phyloP scores from a whole-genome alignment of 2,888 invertebrate species.

The Luffia ferchaultella region DNA sequence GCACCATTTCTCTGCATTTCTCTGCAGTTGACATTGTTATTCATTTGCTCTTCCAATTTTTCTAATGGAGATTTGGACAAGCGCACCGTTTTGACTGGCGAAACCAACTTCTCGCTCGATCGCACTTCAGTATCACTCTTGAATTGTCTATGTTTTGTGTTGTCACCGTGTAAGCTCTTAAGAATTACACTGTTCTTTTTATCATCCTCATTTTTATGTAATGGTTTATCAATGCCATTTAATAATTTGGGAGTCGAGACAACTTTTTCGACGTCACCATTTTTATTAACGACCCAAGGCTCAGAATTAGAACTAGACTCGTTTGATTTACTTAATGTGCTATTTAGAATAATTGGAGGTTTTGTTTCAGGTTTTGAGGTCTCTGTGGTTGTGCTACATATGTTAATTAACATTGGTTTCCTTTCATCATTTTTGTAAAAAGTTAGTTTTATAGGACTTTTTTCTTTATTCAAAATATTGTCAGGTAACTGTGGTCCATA shows the following conservation, averaged over 20 bases:
- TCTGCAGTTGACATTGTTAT: constrained; percentile 23
- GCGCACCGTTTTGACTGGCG: constrained; percentile 34
- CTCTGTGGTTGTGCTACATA: constrained; percentile 30
- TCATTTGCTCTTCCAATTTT: constrained; percentile 55
- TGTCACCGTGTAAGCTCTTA: constrained; percentile 37
- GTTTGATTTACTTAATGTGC: constrained; percentile 42
- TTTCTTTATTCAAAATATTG: constrained; percentile 45
- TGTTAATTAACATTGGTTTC: constrained; percentile 32
- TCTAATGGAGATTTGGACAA: constrained; percentile 46
- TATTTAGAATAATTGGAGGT: constrained; percentile 48
- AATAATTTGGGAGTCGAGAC: constrained; percentile 31
- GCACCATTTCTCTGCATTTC: constrained; percentile 33
- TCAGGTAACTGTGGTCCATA: constrained; percentile 55
- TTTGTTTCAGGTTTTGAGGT: constrained; percentile 35
- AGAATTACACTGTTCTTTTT: constrained; percentile 41
- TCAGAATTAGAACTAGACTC: constrained; percentile 33
- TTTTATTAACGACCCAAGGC: constrained; percentile 57
- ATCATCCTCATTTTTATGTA: constrained; percentile 27
- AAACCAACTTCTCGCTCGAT: constrained; percentile 29
- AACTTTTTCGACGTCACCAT: constrained; percentile 53
- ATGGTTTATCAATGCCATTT: constrained; percentile 40
- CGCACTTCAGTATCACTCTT: constrained; percentile 45
- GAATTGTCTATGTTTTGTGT: constrained; percentile 29
- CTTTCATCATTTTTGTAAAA: constrained; percentile 46
- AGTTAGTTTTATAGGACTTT: constrained; percentile 55